phyloP scores from a whole-genome alignment of 2,888 invertebrate species.

The Aphrophora alni region DNA sequence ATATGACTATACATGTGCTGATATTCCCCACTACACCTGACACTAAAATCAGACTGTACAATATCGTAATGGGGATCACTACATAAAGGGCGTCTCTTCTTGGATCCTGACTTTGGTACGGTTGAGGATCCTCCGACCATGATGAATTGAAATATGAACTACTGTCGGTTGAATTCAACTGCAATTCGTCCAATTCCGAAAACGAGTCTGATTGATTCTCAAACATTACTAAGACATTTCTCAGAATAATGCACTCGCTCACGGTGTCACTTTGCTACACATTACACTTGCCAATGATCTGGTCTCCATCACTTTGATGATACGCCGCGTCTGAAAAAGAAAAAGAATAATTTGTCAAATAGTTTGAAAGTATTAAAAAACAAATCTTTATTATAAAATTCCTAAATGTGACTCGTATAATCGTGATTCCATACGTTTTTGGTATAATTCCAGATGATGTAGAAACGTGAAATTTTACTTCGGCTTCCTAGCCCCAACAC shows the following conservation, averaged over 20 bases:
- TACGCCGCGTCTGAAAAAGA: too few species aligned
- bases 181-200: background rate
- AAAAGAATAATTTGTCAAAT: too few species aligned
- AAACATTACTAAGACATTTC: background rate
- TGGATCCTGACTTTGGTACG: conserved; percentile 23
- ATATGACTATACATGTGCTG: conserved; percentile 79
- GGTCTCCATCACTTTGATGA: too few species aligned
- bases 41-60: conserved; percentile 72
- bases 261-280: background rate
- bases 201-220: background rate
- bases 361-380: too few species aligned
- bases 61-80: conserved; percentile 68
- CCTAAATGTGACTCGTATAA: too few species aligned
- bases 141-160: background rate
- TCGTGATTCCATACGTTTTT: too few species aligned
- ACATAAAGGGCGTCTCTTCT: conserved; percentile 64
- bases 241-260: background rate
- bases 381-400: too few species aligned
- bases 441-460: too few species aligned
- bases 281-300: too few species aligned
- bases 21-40: conserved; percentile 78
- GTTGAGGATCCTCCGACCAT: background rate
- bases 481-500: too few species aligned
- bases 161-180: background rate
- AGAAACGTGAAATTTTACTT: too few species aligned